Conservation (phyloP, 2,888 invertebrate species). For the Patella pellucida region DNA sequence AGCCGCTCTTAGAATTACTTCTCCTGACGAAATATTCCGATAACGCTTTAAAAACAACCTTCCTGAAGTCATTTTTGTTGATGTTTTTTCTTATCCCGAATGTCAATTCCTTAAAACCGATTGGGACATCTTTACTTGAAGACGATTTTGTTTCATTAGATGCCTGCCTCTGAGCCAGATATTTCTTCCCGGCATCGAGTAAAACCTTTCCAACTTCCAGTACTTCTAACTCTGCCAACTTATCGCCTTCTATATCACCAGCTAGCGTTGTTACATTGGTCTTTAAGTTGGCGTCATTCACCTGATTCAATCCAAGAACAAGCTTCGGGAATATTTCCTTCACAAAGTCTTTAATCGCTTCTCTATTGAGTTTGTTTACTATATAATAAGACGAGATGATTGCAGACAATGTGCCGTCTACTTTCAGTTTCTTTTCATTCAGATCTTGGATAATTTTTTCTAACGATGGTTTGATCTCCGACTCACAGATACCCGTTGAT, state of each 20-base stretch:
- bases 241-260: not conserved
- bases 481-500: not conserved
- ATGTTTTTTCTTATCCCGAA: not conserved
- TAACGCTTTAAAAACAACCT: slow-evolving; percentile 16
- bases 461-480: slow-evolving; percentile 18
- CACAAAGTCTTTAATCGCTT: slow-evolving; percentile 22
- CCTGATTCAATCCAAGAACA: slow-evolving; percentile 6
- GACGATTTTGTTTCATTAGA: not conserved
- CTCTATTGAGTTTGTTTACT: slow-evolving; percentile 17
- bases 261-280: not conserved
- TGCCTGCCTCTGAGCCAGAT: not conserved
- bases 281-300: not conserved
- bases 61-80: slow-evolving; percentile 12
- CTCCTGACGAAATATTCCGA: slow-evolving; percentile 13
- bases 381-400: slow-evolving; percentile 34
- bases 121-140: not conserved
- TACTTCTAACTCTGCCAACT: not conserved
- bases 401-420: slow-evolving; percentile 34
- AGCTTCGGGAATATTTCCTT: slow-evolving; percentile 18
- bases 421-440: slow-evolving; percentile 14
- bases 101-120: not conserved
- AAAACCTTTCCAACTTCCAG: not conserved
- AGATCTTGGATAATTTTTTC: slow-evolving; percentile 27
- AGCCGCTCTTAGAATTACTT: not conserved
- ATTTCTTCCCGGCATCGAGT: not conserved